phyloP scores from a whole-genome alignment of 2,888 invertebrate genomes.

The Nephrotoma appendiculata region DNA sequence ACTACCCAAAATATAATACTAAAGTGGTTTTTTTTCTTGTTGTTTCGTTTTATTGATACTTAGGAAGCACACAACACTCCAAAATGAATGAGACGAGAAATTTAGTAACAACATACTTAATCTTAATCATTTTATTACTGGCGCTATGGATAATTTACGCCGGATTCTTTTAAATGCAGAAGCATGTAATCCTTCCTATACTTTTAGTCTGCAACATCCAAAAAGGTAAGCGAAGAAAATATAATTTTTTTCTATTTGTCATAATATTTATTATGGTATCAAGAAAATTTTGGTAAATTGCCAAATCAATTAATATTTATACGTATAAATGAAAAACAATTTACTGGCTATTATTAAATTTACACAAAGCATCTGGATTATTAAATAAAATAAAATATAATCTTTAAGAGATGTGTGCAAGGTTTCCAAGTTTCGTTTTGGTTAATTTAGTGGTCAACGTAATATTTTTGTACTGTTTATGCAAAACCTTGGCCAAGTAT shows the following conservation, averaged over 20 bases:
- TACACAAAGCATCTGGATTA: neutral
- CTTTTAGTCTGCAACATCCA: neutral
- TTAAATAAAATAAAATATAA: neutral
- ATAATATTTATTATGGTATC: neutral
- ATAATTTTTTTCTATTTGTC: neutral
- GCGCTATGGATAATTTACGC: slow-evolving; percentile 1
- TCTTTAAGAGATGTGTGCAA: neutral
- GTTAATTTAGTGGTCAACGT: neutral
- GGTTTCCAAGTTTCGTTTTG: neutral
- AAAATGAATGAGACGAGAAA: slow-evolving; percentile 2
- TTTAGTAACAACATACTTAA: neutral
- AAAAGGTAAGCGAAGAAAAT: neutral
- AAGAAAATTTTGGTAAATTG: neutral
- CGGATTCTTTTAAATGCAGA: neutral
- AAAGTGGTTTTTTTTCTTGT: neutral
- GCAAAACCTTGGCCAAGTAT: too few species aligned
- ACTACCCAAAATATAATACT: neutral
- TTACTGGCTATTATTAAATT: neutral
- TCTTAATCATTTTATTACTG: neutral
- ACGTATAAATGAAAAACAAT: neutral
- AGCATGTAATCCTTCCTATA: neutral
- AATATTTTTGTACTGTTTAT: neutral
- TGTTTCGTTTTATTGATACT: neutral
- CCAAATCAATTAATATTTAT: neutral
- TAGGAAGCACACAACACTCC: neutral